Evolutionary conservation across 2,797 vertebrate species (phyloP), one percentile per base, ranked within the genome.

Genomic region (Arremon brunneinucha): DNA sequence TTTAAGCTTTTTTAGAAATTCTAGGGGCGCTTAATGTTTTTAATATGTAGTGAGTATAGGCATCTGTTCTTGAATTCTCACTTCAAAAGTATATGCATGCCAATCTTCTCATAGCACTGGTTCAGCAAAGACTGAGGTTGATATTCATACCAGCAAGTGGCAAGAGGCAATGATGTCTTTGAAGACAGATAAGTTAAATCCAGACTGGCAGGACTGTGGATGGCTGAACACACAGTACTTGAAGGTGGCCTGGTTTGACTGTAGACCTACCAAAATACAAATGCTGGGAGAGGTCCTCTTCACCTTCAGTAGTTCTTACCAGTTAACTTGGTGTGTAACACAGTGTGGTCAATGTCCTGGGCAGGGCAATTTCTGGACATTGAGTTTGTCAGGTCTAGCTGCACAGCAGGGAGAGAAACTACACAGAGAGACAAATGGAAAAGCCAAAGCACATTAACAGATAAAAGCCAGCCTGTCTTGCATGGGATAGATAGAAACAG

Each of bases 391-490:
- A 43, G 46, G 28, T 85, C 43, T 87, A 35, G 35, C 43, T 80
- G 28, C 71, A 35, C 53, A 78, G 78, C 62, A 69, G 63, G 62
- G 44, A 63, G 52, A 79, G 76, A 72, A 92, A 52, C 50, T 69
- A 53, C 59, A 34, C 8, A 16, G 47, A 27, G 72, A 78, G 63
- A 85, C 32, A 89, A 92, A 80, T 77, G 44, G 37, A 70, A 88
- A 83, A 91, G 72, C 57, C 59, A 83, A 86, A 87, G 20, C 76
- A 67, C 1, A 0, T 72, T 74, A 83, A 34, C 23, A 89, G 67
- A 88, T 83, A 71, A 94, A 91, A 93, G 28, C 47, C 76, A 90
- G 30, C 41, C 83, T 37, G 37, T 87, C 26, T 87, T 93, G 53
- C 60, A 21, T 39, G 52, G 52, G 37, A 56, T 53, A 41, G 56